phyloP scores from a whole-genome alignment of 1,140 invertebrate genomes.

The Ostrea edulis region DNA sequence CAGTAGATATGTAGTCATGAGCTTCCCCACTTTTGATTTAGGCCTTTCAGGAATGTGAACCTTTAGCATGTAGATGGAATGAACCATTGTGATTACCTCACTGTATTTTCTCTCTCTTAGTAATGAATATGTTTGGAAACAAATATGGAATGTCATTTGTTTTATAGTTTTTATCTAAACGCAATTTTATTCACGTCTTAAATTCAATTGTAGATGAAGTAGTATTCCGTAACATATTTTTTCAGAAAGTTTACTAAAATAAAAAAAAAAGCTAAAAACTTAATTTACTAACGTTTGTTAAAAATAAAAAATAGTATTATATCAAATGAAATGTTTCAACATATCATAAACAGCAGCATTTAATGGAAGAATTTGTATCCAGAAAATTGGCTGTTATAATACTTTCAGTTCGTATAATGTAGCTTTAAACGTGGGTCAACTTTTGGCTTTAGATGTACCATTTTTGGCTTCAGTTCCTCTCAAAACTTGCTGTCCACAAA shows the following conservation, averaged over 20 bases:
- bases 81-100: background rate
- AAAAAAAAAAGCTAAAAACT: background rate
- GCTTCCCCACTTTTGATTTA: background rate
- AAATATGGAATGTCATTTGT: background rate
- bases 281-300: too few relatives aligned
- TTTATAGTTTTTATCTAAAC: background rate
- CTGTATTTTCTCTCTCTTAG: background rate
- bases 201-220: background rate
- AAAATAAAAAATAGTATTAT: too few relatives aligned
- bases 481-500: background rate
- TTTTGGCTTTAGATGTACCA: background rate
- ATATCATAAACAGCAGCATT: too few relatives aligned
- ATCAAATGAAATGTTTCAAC: too few relatives aligned
- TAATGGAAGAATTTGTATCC: too few relatives aligned
- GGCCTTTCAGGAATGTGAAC: background rate
- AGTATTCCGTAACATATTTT: background rate
- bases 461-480: background rate
- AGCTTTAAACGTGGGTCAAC: too few relatives aligned
- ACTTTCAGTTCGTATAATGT: too few relatives aligned
- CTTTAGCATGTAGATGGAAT: slow-evolving; percentile 28
- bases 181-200: background rate
- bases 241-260: background rate
- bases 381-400: too few relatives aligned
- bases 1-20: too few relatives aligned
- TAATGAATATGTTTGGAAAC: background rate